Evolutionary conservation across 1,140 invertebrate species (phyloP).

Genomic region (Eulimnadia texana): DNA sequence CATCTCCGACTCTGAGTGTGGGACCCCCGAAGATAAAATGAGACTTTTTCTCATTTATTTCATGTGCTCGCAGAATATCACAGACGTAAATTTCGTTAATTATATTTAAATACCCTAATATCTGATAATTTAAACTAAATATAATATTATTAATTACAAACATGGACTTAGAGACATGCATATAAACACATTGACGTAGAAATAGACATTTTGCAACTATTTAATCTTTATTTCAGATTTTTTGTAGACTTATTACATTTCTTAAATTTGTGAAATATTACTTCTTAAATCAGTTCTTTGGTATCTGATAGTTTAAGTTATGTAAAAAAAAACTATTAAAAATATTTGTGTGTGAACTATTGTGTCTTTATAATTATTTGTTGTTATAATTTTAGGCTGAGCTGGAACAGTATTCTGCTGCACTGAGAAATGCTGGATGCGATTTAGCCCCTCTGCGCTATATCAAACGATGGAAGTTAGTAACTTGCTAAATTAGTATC

Average conservation of each 20-base stretch:
- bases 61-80: constrained; percentile 57
- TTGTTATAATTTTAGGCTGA: constrained; percentile 38
- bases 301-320: too few species aligned
- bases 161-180: not conserved
- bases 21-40: constrained; percentile 82
- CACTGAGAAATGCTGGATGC: constrained; percentile 65
- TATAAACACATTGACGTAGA: not conserved
- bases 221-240: too few species aligned
- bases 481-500: constrained; percentile 20
- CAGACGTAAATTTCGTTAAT: constrained; percentile 46
- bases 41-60: constrained; percentile 90
- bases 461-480: constrained; percentile 78
- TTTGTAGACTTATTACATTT: too few species aligned
- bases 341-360: not conserved
- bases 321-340: too few species aligned
- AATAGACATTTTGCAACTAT: too few species aligned
- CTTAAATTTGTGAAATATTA: too few species aligned
- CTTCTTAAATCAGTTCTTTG: too few species aligned
- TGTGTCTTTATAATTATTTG: constrained; percentile 4
- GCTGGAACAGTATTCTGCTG: constrained; percentile 61
- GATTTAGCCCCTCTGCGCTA: constrained; percentile 68
- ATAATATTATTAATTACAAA: not conserved
- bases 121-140: not conserved
- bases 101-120: not conserved
- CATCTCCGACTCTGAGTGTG: constrained; percentile 68